Conservation (phyloP, 2,797 vertebrate genomes). For the Oreochromis grahami region DNA sequence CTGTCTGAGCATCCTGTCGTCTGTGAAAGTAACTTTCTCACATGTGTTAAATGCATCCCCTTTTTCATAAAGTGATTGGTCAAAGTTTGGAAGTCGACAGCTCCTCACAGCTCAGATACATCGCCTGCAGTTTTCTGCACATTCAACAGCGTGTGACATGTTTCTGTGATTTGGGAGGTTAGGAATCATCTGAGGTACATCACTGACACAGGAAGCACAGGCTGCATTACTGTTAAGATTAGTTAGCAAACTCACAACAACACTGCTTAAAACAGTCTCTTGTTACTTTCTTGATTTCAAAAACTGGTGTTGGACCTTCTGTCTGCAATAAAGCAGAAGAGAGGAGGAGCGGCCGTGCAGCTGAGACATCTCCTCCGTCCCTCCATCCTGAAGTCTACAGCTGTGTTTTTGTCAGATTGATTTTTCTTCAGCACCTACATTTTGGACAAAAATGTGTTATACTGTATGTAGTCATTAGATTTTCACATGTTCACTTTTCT, state of each 20-base stretch:
- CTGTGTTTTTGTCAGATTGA: not conserved
- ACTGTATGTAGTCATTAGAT: not conserved
- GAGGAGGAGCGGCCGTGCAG: accelerated
- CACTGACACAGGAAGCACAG: not conserved
- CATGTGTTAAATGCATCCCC: not conserved
- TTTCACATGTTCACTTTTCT: not conserved
- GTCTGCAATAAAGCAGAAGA: not conserved
- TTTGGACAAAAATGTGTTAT: not conserved
- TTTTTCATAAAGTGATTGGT: not conserved
- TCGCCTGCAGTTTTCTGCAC: not conserved
- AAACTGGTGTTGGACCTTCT: not conserved
- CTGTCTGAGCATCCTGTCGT: not conserved
- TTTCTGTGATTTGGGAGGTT: not conserved
- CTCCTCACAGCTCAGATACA: not conserved
- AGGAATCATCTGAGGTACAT: not conserved
- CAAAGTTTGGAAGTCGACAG: not conserved
- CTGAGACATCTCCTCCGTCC: not conserved
- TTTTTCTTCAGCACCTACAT: no score
- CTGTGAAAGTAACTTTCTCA: not conserved
- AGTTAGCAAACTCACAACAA: not conserved
- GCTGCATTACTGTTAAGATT: not conserved
- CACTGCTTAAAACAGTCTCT: not conserved
- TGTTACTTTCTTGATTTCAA: not conserved
- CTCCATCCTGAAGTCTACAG: not conserved
- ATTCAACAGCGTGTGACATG: not conserved